Evolutionary conservation across 2,888 invertebrate species (phyloP).

Genomic region (Eupeodes luniger): DNA sequence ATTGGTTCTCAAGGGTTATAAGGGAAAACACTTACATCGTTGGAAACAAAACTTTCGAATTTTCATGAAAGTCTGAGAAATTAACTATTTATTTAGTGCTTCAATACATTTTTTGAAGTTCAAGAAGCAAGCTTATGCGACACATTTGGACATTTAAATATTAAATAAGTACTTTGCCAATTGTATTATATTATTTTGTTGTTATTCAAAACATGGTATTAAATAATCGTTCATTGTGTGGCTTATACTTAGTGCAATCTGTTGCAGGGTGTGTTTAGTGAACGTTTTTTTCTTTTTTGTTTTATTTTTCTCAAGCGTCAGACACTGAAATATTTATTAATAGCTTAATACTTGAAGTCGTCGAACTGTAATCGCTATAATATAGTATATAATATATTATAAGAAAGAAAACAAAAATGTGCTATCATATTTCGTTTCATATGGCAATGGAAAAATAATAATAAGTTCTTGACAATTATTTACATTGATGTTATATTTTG

Average conservation of each 20-base stretch:
- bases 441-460: slow-evolving; percentile 36
- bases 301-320: slow-evolving; percentile 12
- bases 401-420: slow-evolving; percentile 15
- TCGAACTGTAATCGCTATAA: slow-evolving; percentile 44
- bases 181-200: neutral
- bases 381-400: neutral
- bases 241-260: neutral
- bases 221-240: slow-evolving; percentile 7
- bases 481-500: slow-evolving; percentile 9
- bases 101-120: no score
- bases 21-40: no score
- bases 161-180: neutral
- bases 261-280: slow-evolving; percentile 9
- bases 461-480: slow-evolving; percentile 26
- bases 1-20: no score
- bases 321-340: slow-evolving; percentile 42
- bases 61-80: no score
- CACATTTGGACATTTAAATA: neutral
- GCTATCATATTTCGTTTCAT: slow-evolving; percentile 43
- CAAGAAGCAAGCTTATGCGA: neutral
- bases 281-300: neutral
- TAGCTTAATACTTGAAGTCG: slow-evolving; percentile 33
- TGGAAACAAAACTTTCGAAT: no score
- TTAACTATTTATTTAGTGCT: no score
- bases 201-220: slow-evolving; percentile 18